Conservation (phyloP, 2,797 vertebrate genomes). For the Holocentrus rufus region DNA sequence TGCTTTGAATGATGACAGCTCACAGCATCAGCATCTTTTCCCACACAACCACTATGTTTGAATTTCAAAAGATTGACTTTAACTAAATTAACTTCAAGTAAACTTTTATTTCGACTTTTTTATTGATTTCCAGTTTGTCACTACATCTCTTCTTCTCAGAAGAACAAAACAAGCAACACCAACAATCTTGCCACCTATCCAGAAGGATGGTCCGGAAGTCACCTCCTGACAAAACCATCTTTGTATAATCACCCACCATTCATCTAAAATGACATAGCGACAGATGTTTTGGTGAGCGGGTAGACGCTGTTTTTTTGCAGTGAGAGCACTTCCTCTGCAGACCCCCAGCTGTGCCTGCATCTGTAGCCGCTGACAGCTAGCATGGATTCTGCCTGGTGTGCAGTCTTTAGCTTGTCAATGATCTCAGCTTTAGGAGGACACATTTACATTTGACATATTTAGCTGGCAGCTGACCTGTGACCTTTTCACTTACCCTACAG, state of each 20-base stretch:
- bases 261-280: conserved; percentile 64
- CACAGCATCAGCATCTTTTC: no score
- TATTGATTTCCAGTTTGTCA: conserved; percentile 3
- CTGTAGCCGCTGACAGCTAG: conserved; percentile 66
- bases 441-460: conserved; percentile 41
- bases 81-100: neutral
- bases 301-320: conserved; percentile 52
- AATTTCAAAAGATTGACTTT: neutral
- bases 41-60: no score
- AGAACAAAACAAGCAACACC: conserved; percentile 12
- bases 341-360: conserved; percentile 71
- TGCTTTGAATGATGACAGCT: no score
- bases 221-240: conserved; percentile 63
- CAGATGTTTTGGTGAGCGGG: conserved; percentile 71
- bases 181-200: conserved; percentile 20
- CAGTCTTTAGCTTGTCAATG: conserved; percentile 51
- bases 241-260: conserved; percentile 71
- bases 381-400: conserved; percentile 56
- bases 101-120: neutral
- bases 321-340: conserved; percentile 61
- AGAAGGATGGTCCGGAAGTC: conserved; percentile 38
- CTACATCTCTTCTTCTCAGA: conserved; percentile 16
- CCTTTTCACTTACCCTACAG: conserved; percentile 21
- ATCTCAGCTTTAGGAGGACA: conserved; percentile 40
- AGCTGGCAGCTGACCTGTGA: conserved; percentile 12